Evolutionary conservation across 2,113 vertebrate genomes (phyloP).

Genomic region (Motacilla alba): DNA sequence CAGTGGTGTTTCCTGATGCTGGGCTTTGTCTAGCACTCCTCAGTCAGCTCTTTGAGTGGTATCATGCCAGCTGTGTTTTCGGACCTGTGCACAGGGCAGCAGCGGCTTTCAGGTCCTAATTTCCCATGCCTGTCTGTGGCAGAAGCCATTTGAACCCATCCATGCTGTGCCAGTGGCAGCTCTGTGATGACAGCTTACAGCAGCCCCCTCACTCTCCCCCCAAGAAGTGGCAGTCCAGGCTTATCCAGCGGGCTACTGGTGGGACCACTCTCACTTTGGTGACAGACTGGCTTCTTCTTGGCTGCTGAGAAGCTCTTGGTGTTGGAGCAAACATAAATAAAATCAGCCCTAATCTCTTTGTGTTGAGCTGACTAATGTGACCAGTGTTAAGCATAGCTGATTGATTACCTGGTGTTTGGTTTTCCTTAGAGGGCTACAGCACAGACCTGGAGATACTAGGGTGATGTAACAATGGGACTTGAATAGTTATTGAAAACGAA

Average conservation of each 20-base stretch:
- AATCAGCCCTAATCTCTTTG: background rate
- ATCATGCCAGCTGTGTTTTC: fast-evolving
- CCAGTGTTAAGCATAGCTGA: background rate
- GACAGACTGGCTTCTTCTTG: background rate
- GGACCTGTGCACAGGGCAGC: fast-evolving
- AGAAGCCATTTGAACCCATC: background rate
- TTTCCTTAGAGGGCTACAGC: background rate
- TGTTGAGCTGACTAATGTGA: background rate
- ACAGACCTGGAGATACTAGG: background rate
- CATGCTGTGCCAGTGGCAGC: background rate
- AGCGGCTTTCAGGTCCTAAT: background rate
- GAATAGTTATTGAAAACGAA: background rate
- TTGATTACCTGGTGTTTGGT: background rate
- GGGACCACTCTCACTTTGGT: background rate
- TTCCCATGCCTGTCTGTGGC: background rate
- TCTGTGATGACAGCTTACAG: background rate
- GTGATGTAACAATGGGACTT: background rate
- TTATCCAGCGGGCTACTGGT: background rate
- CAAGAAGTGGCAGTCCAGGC: background rate
- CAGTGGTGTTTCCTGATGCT: fast-evolving
- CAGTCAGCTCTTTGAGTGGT: background rate
- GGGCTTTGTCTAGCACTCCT: background rate
- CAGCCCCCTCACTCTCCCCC: fast-evolving
- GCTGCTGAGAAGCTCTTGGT: background rate
- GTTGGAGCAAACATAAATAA: background rate